Conservation (phyloP, 2,113 vertebrate species). For the Phalacrocorax carbo region DNA sequence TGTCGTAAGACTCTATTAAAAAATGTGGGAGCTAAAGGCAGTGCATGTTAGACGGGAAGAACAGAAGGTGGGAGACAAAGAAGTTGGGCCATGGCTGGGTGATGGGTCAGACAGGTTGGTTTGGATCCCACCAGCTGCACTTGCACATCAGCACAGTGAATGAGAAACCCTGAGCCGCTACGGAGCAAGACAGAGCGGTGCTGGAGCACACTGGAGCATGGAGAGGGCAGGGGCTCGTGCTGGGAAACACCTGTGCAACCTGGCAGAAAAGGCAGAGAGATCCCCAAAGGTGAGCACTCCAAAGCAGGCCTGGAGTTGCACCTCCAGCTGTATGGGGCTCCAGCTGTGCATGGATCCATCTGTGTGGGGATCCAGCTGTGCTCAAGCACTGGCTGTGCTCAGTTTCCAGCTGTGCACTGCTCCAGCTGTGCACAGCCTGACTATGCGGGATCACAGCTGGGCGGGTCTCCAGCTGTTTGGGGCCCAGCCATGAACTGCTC, state of each 20-base stretch:
- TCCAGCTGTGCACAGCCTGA: not conserved
- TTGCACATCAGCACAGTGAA: not conserved
- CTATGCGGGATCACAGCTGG: not conserved
- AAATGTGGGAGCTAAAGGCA: not conserved
- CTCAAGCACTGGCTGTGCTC: too few species aligned
- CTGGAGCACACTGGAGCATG: rapidly evolving
- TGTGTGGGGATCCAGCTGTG: not conserved
- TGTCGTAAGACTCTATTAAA: not conserved
- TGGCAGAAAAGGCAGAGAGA: not conserved
- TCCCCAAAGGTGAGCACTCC: too few species aligned
- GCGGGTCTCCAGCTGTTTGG: not conserved
- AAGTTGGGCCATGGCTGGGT: rapidly evolving
- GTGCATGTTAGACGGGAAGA: too few species aligned
- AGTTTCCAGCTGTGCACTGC: not conserved
- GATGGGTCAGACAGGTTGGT: not conserved
- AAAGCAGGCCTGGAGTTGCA: not conserved
- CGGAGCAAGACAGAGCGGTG: not conserved
- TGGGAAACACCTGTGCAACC: not conserved
- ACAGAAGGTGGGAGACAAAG: not conserved
- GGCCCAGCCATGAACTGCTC: rapidly evolving
- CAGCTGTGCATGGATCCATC: not conserved
- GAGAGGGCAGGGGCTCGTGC: not conserved
- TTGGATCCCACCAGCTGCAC: not conserved
- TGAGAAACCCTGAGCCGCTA: rapidly evolving
- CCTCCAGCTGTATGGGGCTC: not conserved